Percentiles rank a stretch among this genome's conserved stretches.
Evolutionary conservation across 1,140 invertebrate genomes (phyloP).

Genomic region (Drosophila kurseongensis): DNA sequence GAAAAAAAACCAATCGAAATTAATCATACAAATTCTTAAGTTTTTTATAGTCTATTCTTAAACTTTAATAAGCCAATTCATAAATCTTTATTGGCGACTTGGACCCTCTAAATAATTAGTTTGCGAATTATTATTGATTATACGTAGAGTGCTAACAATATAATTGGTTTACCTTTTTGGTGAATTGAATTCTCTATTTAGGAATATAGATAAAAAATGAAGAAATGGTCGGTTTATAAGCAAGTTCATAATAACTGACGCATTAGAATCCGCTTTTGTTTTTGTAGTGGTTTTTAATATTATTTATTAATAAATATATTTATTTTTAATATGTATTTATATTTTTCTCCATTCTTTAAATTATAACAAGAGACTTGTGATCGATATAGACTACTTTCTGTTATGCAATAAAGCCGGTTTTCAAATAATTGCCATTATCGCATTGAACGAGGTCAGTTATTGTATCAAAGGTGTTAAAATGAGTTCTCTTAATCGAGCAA

Average conservation of each 20-base stretch:
- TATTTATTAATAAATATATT: too few relatives aligned
- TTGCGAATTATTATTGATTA: slow-evolving; percentile 12
- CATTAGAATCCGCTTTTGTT: too few relatives aligned
- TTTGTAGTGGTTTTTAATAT: too few relatives aligned
- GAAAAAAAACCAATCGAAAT: slow-evolving; percentile 7
- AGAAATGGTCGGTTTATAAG: not conserved
- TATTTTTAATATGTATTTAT: not conserved
- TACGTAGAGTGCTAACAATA: not conserved
- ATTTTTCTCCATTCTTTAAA: not conserved
- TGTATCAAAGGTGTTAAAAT: slow-evolving; percentile 15
- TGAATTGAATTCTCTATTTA: not conserved
- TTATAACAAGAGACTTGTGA: not conserved
- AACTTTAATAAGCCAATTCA: slow-evolving; percentile 41
- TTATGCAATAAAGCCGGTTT: slow-evolving; percentile 1
- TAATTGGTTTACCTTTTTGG: not conserved
- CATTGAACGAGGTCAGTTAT: slow-evolving; percentile 33
- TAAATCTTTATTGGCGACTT: slow-evolving; percentile 10
- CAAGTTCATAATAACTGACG: too few relatives aligned
- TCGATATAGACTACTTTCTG: not conserved
- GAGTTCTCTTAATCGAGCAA: not conserved
- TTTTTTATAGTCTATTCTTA: slow-evolving; percentile 27
- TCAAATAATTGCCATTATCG: not conserved
- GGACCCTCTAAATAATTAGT: not conserved
- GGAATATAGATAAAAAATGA: not conserved
- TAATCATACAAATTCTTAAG: slow-evolving; percentile 47